phyloP scores from a whole-genome alignment of 2,888 invertebrate genomes.

The Acrobasis suavella region DNA sequence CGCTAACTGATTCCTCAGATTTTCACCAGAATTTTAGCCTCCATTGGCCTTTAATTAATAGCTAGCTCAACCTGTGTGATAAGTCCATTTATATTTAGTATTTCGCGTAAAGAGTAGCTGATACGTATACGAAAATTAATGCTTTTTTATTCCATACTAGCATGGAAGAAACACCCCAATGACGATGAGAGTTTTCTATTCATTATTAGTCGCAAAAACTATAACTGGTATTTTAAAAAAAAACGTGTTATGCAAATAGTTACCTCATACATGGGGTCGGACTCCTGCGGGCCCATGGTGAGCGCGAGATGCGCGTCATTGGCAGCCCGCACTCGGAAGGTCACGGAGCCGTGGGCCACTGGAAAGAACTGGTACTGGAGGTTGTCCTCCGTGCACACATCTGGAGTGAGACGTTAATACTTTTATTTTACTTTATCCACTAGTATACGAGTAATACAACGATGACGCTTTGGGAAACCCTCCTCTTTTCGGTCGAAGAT shows the following conservation, averaged over 20 bases:
- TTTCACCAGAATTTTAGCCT: too few species aligned
- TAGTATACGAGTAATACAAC: background rate
- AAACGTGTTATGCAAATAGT: slow-evolving; percentile 4
- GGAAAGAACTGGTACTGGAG: slow-evolving; percentile 92
- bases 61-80: too few species aligned
- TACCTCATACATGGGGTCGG: slow-evolving; percentile 91
- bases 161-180: too few species aligned
- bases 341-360: slow-evolving; percentile 85
- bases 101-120: too few species aligned
- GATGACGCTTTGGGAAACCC: too few species aligned
- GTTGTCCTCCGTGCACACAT: slow-evolving; percentile 89
- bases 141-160: too few species aligned
- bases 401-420: slow-evolving; percentile 73
- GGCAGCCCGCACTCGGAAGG: slow-evolving; percentile 89
- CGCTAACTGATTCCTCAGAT: too few species aligned
- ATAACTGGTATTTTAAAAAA: background rate
- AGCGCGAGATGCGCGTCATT: slow-evolving; percentile 94
- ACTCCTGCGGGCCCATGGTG: slow-evolving; percentile 86
- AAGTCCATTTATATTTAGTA: too few species aligned
- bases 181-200: too few species aligned
- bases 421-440: background rate
- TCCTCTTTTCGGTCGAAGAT: too few species aligned
- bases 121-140: too few species aligned
- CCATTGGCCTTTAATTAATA: too few species aligned
- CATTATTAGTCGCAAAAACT: background rate